Conservation (phyloP, 2,797 vertebrate species). For the Centroberyx gerrardi region DNA sequence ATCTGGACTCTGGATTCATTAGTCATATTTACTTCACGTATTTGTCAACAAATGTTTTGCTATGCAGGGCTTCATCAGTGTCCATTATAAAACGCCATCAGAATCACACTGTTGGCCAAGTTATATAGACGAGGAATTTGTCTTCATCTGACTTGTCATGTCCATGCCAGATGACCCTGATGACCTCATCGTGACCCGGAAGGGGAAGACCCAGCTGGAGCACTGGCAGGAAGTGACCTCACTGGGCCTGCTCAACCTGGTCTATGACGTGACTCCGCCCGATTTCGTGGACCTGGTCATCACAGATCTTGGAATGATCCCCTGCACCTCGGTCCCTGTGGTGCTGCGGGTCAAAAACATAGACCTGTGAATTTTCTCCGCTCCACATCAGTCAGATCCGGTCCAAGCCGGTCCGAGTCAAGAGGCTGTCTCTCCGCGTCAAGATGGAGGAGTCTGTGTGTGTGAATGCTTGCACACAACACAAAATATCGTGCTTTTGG, state of each 20-base stretch:
- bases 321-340: slow-evolving; percentile 97
- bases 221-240: slow-evolving; percentile 89
- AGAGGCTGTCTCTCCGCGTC: slow-evolving; percentile 21
- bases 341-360: slow-evolving; percentile 96
- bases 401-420: slow-evolving; percentile 15
- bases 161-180: slow-evolving; percentile 90
- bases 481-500: slow-evolving; percentile 73
- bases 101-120: background rate
- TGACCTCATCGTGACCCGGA: slow-evolving; percentile 90
- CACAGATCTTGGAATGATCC: slow-evolving; percentile 98
- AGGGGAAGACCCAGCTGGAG: slow-evolving; percentile 86
- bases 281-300: slow-evolving; percentile 98
- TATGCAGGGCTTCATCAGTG: too few species aligned
- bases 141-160: background rate
- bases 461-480: slow-evolving; percentile 45
- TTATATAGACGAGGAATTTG: background rate
- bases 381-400: background rate
- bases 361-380: slow-evolving; percentile 86
- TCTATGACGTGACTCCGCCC: slow-evolving; percentile 96
- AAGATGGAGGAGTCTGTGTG: slow-evolving; percentile 40
- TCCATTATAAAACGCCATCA: too few species aligned
- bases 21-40: too few species aligned
- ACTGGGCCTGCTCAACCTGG: slow-evolving; percentile 94
- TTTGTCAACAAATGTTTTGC: too few species aligned
- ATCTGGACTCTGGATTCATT: too few species aligned